Evolutionary conservation across 2,797 vertebrate species (phyloP).

Genomic region (Coccyzus lansbergi): DNA sequence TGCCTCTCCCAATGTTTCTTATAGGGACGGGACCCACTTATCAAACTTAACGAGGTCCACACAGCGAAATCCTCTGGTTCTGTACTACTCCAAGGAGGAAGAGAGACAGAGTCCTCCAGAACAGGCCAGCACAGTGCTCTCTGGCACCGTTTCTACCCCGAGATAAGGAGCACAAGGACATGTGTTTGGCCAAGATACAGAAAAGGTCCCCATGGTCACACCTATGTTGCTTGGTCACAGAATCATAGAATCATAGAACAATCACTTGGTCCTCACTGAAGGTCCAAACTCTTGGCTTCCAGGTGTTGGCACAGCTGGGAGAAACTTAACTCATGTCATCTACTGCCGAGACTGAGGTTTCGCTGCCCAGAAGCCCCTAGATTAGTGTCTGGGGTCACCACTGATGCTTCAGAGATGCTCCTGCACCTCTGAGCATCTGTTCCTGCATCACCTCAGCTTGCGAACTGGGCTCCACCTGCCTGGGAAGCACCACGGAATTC

Average conservation of each 20-base stretch:
- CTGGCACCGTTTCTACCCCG: neutral
- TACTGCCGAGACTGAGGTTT: neutral
- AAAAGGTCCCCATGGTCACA: neutral
- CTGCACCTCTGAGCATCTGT: neutral
- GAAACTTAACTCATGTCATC: neutral
- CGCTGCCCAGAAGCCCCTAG: neutral
- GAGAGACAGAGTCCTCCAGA: neutral
- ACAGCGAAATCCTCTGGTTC: no score
- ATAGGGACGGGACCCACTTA: neutral
- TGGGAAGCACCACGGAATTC: neutral
- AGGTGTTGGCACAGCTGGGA: no score
- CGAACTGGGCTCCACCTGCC: neutral
- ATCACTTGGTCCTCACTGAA: rapidly evolving
- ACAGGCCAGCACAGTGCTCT: neutral
- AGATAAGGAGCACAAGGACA: neutral
- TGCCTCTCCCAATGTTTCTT: neutral
- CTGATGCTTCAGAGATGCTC: neutral
- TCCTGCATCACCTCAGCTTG: neutral
- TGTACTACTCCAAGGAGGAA: rapidly evolving
- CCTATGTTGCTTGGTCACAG: neutral
- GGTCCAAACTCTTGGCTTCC: rapidly evolving
- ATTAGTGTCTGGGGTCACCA: neutral
- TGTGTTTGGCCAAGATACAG: rapidly evolving
- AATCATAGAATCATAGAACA: no score
- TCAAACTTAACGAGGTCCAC: neutral